Conservation (phyloP, 2,888 invertebrate species). For the Acleris laterana region DNA sequence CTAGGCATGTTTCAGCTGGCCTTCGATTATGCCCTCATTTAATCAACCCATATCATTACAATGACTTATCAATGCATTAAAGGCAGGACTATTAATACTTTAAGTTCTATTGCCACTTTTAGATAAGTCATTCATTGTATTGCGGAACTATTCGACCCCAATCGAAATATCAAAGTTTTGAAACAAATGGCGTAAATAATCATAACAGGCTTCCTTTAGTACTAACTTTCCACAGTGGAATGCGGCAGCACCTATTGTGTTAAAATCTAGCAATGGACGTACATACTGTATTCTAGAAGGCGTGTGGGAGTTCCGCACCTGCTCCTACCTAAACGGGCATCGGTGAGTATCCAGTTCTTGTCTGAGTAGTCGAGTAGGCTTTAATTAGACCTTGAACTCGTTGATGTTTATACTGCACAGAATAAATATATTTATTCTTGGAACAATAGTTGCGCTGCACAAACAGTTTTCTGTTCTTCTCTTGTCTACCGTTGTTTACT, state of each 20-base stretch:
- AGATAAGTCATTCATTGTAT: no score
- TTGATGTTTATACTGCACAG: slow-evolving; percentile 7
- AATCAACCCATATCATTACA: no score
- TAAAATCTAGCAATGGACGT: slow-evolving; percentile 25
- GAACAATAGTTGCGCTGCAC: neutral
- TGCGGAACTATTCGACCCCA: no score
- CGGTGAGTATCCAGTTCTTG: slow-evolving; percentile 24
- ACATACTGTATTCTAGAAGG: slow-evolving; percentile 1
- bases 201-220: neutral
- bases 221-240: slow-evolving; percentile 13
- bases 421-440: neutral
- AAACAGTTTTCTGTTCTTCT: no score
- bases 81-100: no score
- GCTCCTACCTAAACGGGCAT: slow-evolving; percentile 32
- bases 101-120: no score
- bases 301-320: slow-evolving; percentile 26
- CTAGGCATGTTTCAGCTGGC: no score
- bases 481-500: no score
- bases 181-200: no score
- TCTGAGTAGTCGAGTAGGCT: slow-evolving; percentile 12
- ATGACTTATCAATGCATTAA: no score
- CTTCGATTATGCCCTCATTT: no score
- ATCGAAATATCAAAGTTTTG: no score
- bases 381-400: slow-evolving; percentile 33
- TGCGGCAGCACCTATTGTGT: slow-evolving; percentile 12